Evolutionary conservation across 2,113 vertebrate genomes (phyloP).

Genomic region (Psophia crepitans): DNA sequence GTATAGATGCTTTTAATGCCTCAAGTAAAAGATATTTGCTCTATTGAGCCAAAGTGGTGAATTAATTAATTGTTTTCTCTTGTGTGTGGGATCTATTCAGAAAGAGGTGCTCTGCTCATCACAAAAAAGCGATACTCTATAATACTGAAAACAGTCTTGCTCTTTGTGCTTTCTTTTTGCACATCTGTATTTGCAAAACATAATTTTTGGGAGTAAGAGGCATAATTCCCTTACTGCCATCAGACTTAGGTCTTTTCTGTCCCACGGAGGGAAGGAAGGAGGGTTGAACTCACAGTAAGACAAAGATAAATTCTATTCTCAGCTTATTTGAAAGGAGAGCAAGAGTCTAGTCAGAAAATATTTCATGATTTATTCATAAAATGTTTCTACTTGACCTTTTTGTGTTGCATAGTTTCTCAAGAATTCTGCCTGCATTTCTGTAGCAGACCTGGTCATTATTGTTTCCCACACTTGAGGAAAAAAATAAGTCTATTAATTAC

Average conservation of each 20-base stretch:
- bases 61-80: not conserved
- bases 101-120: not conserved
- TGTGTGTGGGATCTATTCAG: not conserved
- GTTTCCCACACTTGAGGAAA: not conserved
- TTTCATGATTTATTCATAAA: conserved; percentile 3
- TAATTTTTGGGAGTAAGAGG: not conserved
- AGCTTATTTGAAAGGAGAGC: not conserved
- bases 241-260: accelerated
- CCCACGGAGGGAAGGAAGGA: not conserved
- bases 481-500: conserved; percentile 17
- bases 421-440: not conserved
- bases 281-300: not conserved
- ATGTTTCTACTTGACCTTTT: not conserved
- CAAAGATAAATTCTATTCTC: not conserved
- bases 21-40: not conserved
- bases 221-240: not conserved
- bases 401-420: not conserved
- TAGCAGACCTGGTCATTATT: not conserved
- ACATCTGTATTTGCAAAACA: not conserved
- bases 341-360: not conserved
- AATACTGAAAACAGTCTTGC: not conserved
- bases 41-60: not conserved
- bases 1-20: not conserved
- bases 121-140: not conserved
- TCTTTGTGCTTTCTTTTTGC: not conserved